phyloP scores from a whole-genome alignment of 2,113 vertebrate genomes.

The Octodon degus region DNA sequence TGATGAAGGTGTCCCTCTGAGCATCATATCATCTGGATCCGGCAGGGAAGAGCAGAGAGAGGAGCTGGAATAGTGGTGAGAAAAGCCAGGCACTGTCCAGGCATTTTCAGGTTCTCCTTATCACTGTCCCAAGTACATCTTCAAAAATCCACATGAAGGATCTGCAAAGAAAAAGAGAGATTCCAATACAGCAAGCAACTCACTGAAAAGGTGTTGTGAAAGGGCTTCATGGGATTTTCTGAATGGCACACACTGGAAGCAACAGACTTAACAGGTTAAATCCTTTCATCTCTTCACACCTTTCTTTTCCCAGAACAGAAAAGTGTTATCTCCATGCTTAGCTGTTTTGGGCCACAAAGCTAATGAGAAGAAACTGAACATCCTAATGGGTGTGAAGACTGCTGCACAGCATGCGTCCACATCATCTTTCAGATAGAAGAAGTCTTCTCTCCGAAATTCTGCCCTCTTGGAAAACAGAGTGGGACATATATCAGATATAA shows the following conservation, averaged over 20 bases:
- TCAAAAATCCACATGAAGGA: constrained; percentile 67
- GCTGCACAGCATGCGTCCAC: too few relatives aligned
- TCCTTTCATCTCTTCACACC: not conserved
- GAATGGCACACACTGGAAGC: not conserved
- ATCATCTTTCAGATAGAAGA: not conserved
- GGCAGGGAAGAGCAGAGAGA: not conserved
- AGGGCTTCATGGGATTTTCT: constrained; percentile 36
- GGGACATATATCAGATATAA: not conserved
- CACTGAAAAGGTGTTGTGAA: not conserved
- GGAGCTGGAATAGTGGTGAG: not conserved
- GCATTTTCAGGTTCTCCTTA: constrained; percentile 79
- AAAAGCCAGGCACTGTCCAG: constrained; percentile 39
- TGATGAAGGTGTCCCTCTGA: constrained; percentile 38
- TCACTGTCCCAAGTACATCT: constrained; percentile 44
- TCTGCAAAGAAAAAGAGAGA: constrained; percentile 75
- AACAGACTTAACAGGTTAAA: constrained; percentile 21
- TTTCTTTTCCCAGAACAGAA: not conserved
- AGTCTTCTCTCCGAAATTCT: not conserved
- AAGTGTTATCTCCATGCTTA: not conserved
- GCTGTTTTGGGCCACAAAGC: not conserved
- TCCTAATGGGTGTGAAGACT: not conserved
- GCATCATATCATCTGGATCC: constrained; percentile 37
- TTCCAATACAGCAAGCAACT: constrained; percentile 49
- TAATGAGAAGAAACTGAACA: not conserved
- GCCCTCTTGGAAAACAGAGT: not conserved